Base-by-base conservation (phyloP, 2,113 vertebrate genomes). In the Dipodomys ordii region DNA sequence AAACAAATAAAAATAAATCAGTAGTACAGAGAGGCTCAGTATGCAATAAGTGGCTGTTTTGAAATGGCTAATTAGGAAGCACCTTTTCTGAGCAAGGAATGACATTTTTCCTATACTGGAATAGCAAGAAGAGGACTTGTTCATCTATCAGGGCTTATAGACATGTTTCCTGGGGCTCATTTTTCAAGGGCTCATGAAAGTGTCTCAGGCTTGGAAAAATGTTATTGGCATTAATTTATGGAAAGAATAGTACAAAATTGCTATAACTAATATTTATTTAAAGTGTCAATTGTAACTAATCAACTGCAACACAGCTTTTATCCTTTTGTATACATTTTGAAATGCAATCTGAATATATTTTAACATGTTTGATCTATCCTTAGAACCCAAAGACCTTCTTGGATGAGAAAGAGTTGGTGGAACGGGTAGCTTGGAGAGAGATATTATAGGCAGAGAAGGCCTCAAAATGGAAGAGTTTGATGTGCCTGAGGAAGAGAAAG, bases 221-320 rank as follows among this genome's bases (percentile, higher is more conserved):
- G 19, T 39, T n/a, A 86, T 32, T 86, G 23, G 23, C 3, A 73
- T 90, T 94, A 68, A 73, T 68, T 83, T 91, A 94, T 73, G 35
- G 83, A 83, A 80, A 85, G 13, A 68, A 46, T 57, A 69, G 30
- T 78, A 13, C 10, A 84, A 83, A 84, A 49, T 28, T 67, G 20
- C 88, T 87, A 78, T 65, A 39, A 78, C 57, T 30, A 83, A 65
- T 79, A 25, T 49, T 92, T 79, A 71, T 46, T 76, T 87, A 46
- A 81, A 95, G 60, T 90, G n/a, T 65, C 71, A 44, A 18, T 77
- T 91, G 7, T 88, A 87, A 94, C 53, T 57, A 85, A 73, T 88
- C 57, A 90, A 64, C 30, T 76, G 32, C 44, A 87, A 68, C 7
- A 64, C 77, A 87, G 49, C 20, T 67, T 23, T 80, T 83, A 79